Evolutionary conservation across 2,797 vertebrate species (phyloP), one percentile per base, ranked within the genome.

Genomic region (Cirrhinus molitorella): DNA sequence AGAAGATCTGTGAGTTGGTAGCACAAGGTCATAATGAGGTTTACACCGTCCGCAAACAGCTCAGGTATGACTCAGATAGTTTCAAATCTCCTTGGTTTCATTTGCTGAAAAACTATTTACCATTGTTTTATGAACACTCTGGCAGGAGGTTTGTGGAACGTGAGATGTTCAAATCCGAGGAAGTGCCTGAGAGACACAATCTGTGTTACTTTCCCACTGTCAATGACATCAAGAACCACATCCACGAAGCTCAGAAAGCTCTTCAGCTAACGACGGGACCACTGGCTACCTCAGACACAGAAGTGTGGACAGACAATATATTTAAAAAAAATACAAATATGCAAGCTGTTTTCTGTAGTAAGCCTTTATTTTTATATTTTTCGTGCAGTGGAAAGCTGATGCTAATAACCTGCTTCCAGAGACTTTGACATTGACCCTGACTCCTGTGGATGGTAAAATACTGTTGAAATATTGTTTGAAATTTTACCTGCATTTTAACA

Each of bases 141-240:
- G 28, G 14, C 61, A 79, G 63, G 47, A 78, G 21, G 45, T 51
- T 74, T 93, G 96, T 97, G 85, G 96, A 97, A 91, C 93, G 95
- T 51, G 96, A 97, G 89, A 90, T 97, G 86, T 96, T 97, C 91
- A 94, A 92, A 49, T 91, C 95, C 53, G 95, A 96, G 85, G 94
- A 95, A 83, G 90, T 96, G 70, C 96, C 96, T 78, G 95, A 96
- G 91, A 95, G 95, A 91, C 96, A 96, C 89, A 96, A 97, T 81
- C 91, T 96, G 86, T 96, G 96, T 74, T 96, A 94, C 92, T 97
- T 97, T 88, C 96, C 96, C 67, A 96, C 96, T 83, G 95, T 97
- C 90, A 96, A 96, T 88, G 96, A 96, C 91, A 95, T 97, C 90
- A 97, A 95, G 92, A 97, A 96, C 91, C 96, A 97, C 88, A 96